phyloP scores from a whole-genome alignment of 2,113 vertebrate genomes.

The Phrynosoma blainvillii region DNA sequence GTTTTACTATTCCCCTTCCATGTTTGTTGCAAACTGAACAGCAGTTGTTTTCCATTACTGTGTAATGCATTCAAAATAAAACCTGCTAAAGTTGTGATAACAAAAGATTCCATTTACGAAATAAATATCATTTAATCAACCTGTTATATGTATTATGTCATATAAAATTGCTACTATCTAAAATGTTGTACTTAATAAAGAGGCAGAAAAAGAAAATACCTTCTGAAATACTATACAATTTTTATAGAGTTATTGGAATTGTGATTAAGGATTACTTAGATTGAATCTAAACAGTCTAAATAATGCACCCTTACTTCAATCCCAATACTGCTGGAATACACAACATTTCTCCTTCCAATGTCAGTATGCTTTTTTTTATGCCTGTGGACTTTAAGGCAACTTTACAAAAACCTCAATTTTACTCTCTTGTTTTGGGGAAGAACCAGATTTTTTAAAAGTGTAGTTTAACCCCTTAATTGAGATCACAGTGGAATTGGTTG shows the following conservation, averaged over 20 bases:
- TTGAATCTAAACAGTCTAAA: too few species aligned
- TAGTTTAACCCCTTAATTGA: too few species aligned
- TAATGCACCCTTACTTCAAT: too few species aligned
- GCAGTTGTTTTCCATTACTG: background rate
- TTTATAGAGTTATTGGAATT: background rate
- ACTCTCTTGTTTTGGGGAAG: too few species aligned
- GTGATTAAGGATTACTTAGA: background rate
- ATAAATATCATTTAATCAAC: slow-evolving; percentile 5
- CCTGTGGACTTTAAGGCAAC: too few species aligned
- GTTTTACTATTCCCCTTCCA: background rate
- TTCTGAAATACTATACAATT: background rate
- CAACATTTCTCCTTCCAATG: too few species aligned
- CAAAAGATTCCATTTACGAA: background rate
- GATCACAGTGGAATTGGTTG: too few species aligned
- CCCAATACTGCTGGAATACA: too few species aligned
- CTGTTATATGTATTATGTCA: background rate
- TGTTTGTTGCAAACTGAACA: background rate
- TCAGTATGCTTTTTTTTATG: too few species aligned
- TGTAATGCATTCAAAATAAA: background rate
- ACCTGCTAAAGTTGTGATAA: background rate
- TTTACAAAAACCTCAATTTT: too few species aligned
- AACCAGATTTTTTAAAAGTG: too few species aligned
- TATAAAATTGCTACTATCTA: background rate
- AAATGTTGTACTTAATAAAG: background rate
- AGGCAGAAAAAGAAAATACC: background rate